phyloP scores from a whole-genome alignment of 1,140 invertebrate species.

The Ditylenchus dipsaci region DNA sequence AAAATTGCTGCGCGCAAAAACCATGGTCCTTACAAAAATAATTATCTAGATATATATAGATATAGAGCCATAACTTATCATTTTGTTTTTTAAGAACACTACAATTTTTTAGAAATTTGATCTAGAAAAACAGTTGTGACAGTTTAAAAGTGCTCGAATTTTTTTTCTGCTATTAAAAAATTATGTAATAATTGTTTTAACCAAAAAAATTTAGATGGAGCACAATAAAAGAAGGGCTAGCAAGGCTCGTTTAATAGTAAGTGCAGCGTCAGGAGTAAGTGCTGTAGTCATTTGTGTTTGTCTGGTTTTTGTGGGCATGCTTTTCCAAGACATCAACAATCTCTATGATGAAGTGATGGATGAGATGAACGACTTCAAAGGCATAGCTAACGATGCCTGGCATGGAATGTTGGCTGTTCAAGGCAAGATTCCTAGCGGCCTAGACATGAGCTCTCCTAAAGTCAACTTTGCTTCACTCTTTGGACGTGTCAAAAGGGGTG shows the following conservation, averaged over 20 bases:
- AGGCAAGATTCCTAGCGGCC: neutral
- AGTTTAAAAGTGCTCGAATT: no score
- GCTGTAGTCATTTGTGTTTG: slow-evolving; percentile 8
- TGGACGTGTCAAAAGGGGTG: slow-evolving; percentile 7
- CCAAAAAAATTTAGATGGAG: no score
- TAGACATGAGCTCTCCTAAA: neutral
- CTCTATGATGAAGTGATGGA: slow-evolving; percentile 14
- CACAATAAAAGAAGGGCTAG: no score
- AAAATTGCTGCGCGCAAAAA: no score
- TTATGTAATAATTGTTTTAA: no score
- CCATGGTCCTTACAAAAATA: no score
- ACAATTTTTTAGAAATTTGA: no score
- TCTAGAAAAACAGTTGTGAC: no score
- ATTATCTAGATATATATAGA: no score
- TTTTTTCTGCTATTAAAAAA: no score
- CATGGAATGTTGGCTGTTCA: slow-evolving; percentile 37
- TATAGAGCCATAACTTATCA: no score
- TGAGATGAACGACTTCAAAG: slow-evolving; percentile 29
- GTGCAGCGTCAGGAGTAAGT: slow-evolving; percentile 13
- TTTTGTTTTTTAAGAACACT: no score
- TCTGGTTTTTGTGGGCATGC: slow-evolving; percentile 15
- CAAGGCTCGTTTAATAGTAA: neutral
- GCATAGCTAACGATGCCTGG: slow-evolving; percentile 37
- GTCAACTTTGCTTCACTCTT: slow-evolving; percentile 15
- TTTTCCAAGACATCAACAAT: slow-evolving; percentile 30